Base-by-base conservation (phyloP, 2,797 vertebrate genomes). In the Leontopithecus rosalia region DNA sequence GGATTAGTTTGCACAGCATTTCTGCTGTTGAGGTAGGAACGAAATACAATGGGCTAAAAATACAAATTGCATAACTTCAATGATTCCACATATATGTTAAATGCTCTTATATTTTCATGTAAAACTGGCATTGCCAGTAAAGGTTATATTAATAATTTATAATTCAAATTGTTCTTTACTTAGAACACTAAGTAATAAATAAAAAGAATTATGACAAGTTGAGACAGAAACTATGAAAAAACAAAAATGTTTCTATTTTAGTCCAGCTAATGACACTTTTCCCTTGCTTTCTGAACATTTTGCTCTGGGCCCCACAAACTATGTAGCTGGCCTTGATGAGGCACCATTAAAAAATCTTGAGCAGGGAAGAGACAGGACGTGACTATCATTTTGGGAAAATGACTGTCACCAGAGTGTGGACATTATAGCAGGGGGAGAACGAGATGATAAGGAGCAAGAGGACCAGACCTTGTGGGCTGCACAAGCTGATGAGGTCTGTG, bases 201-300 rank as follows among this genome's bases (percentile, higher is more conserved):
- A 24, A 64, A 85, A 73, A 73, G 48, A 36, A 79, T 22, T 33
- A 55, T 55, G 13, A 61, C 41, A 88, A 55, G n/a, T 48, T 79
- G 61, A 84, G 22, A 91, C 17, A 88, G 33, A 50, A 20, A 79
- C 88, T 36, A 96, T 15, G 94, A 87, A 95, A 96, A 94, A 97
- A 93, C 97, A 91, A 33, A 36, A 67, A 33, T 33, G 22, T 76
- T 95, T 41, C 24, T 61, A 93, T 46, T 91, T 93, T 10, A 70
- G 73, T 12, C 70, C 41, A 55, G 77, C 61, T 46, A 48, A 10
- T 24, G 67, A 67, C 26, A n/a, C 9, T 70, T 77, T 64, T 11
- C 46, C 24, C 7, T 90, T 86, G 36, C 26, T 77, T 94, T 50
- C 86, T 87, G 30, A 82, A 67, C 20, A 46, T 83, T 87, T 87